These are phyloP conservation scores for Columba guinea DNA, from an alignment of 2,797 vertebrate species.

Conservation along the genomic window DNA sequence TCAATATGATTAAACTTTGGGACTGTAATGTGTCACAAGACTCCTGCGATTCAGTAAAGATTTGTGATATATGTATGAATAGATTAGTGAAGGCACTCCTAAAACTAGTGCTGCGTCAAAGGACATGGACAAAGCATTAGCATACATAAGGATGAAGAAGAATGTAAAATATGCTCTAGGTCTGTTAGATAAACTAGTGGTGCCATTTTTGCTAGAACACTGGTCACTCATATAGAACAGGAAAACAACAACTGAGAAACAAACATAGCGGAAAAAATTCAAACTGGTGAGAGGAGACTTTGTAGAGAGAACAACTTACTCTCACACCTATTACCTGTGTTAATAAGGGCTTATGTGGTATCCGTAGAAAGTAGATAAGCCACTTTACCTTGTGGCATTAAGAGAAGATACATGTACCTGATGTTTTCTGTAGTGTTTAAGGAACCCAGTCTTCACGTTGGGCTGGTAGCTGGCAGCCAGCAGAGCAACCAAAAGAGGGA, in stretches of 20 bases:
- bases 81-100: not conserved
- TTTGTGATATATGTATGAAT: not conserved
- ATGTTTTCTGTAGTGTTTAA: not conserved
- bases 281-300: not conserved
- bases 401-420: not conserved
- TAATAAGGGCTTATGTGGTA: not conserved
- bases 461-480: not conserved
- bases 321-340: not conserved
- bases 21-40: not conserved
- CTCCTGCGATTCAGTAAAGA: not conserved
- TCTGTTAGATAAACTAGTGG: not conserved
- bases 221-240: not conserved
- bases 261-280: not conserved
- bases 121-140: not conserved
- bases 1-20: not conserved
- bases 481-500: not conserved
- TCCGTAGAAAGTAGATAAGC: not conserved
- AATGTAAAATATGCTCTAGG: not conserved
- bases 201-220: not conserved
- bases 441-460: not conserved
- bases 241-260: not conserved
- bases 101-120: not conserved
- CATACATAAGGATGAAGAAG: not conserved
- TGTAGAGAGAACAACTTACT: not conserved
- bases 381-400: not conserved